Base-by-base conservation (phyloP, 2,888 invertebrate species). In the Monopis laevigella region DNA sequence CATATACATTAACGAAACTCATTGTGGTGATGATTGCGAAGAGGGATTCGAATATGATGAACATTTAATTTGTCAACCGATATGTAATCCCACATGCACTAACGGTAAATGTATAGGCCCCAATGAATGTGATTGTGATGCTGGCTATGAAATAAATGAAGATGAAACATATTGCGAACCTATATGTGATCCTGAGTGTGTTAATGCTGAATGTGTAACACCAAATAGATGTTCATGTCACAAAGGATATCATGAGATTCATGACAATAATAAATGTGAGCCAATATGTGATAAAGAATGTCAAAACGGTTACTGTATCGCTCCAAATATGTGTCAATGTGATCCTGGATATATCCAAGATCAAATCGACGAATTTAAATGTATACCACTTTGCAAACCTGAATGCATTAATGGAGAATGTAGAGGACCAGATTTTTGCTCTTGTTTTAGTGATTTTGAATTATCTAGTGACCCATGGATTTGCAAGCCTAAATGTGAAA, bases 401-500 rank as follows among this genome's bases (percentile, higher is more conserved):
- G 41, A 47, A 16, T 68, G 65, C 40, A 39, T 52, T 29, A 56
- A 64, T 41, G 57, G 52, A 12, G 46, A 44, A 14, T 66, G 66
- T 18, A 40, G 47, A 10, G 46, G 47, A 10, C 62, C 65, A 1
- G 48, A 63, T 40, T 45, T 34, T 17, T 66, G 64, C 43, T 18
- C 42, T 11, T 64, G 63, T 39, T 11, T 47, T 42, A 17, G 43
- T 21, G 60, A 59, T 27, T 58, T 53, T 32, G 48, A 53, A 8
- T 42, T 49, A 27, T 18, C 21, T 29, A 30, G 4, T 5, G 11
- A 12, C 39, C 32, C 35, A 11, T 59, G 56, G 10, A 49, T 50
- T 34, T 75, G 72, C 41, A 42, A 50, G 10, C 62, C 69, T 2
- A 47, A 50, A 21, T 74, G 74, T 42, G 48, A 35, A 3, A 27